These are phyloP conservation scores for Phalacrocorax carbo DNA, from an alignment of 2,113 vertebrate species.

Conservation along the genomic window DNA sequence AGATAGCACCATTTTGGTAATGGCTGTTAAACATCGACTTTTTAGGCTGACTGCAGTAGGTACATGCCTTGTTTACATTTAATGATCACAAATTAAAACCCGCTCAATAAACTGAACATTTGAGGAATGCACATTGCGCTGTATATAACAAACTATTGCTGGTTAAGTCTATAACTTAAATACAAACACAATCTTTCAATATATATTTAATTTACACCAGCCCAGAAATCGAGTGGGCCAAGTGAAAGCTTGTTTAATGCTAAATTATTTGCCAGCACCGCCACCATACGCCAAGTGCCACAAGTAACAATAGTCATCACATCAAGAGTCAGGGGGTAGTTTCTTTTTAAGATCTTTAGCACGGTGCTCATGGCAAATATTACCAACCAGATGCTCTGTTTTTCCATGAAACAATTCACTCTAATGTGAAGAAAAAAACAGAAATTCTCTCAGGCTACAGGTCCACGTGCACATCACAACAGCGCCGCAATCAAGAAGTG, in stretches of 20 bases:
- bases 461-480: background rate
- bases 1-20: background rate
- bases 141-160: background rate
- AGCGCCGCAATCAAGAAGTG: fast-evolving
- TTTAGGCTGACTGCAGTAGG: background rate
- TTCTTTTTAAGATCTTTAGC: constrained; percentile 26
- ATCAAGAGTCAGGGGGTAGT: background rate
- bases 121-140: background rate
- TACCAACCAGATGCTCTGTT: constrained; percentile 18
- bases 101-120: background rate
- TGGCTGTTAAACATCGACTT: background rate
- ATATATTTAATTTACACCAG: background rate
- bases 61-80: background rate
- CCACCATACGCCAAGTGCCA: background rate
- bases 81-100: constrained; percentile 29
- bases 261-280: constrained; percentile 1
- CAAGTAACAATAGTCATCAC: background rate
- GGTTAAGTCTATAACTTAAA: background rate
- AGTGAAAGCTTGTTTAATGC: constrained; percentile 14
- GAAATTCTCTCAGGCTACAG: background rate
- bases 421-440: background rate
- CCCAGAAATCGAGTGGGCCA: background rate
- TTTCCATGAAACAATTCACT: background rate
- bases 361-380: background rate
- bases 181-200: background rate